Evolutionary conservation across 2,888 invertebrate genomes (phyloP), one percentile per base, ranked within the genome.

Genomic region (Pandemis corylana): DNA sequence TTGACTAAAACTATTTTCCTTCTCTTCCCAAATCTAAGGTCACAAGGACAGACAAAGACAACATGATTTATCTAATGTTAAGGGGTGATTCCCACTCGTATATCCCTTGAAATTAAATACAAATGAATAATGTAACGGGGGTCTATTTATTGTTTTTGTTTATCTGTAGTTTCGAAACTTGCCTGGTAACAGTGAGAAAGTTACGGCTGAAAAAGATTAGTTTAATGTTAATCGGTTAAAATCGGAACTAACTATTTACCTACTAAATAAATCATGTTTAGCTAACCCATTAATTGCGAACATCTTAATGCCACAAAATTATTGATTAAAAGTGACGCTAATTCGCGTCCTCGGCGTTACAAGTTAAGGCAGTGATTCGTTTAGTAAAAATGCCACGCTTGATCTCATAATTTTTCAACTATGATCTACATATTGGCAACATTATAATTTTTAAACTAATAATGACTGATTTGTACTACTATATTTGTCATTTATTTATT

Each of bases 321-420:
- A 62, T 7, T 2, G 5, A n/a, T 42, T 12, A 5, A 36, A 36
- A 61, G 36, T 36, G 36, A 56, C 56, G 20, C 56, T 9, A 10
- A 56, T 20, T 10, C 20, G 56, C 7, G 15, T 53, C 53, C 53
- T 10, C n/a, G 53, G 53, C 53, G 5, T 53, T 59, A 28, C 12
- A 12, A 53, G 15, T 53, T 15, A n/a, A 6, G 7, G 53, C 41
- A 41, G n/a, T 62, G 36, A 7, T n/a, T 42, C 0, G 42, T 41
- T 41, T 41, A 41, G 42, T 42, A 20, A 42, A 56, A 65, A 66
- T 72, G 66, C 72, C 72, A 41, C 53, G 6, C 28, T 63, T 75
- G 75, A 75, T 75, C 75, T 75, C 75, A 75, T 71, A 46, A 53
- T 42, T 46, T 36, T 68, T 49, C 46, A 75, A 63, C 63, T 63